Evolutionary conservation across 2,113 vertebrate species (phyloP).

Genomic region (Etheostoma cragini): DNA sequence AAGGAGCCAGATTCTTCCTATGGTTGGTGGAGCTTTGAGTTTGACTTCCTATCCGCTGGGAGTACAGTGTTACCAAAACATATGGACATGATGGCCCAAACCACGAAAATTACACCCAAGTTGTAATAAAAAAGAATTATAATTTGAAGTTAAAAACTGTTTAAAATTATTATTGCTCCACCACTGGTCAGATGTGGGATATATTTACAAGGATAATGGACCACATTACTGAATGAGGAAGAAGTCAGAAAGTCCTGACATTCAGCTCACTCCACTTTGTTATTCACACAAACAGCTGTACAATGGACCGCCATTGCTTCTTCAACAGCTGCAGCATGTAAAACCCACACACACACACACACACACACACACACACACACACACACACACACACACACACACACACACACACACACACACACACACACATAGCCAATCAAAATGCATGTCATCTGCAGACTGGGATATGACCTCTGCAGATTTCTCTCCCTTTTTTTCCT

Average conservation of each 20-base stretch:
- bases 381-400: not conserved
- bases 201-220: too few relatives aligned
- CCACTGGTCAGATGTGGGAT: too few relatives aligned
- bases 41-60: too few relatives aligned
- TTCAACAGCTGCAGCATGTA: slow-evolving; percentile 33
- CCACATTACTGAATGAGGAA: too few relatives aligned
- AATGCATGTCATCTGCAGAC: slow-evolving; percentile 15
- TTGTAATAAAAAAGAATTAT: too few relatives aligned
- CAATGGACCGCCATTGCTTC: not conserved
- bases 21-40: too few relatives aligned
- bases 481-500: slow-evolving; percentile 27
- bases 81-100: too few relatives aligned
- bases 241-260: not conserved
- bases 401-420: not conserved
- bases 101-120: too few relatives aligned
- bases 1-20: too few relatives aligned
- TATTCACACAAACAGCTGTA: slow-evolving; percentile 42
- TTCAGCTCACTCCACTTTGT: slow-evolving; percentile 8
- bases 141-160: too few relatives aligned
- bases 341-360: slow-evolving; percentile 9
- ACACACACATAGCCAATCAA: not conserved
- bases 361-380: slow-evolving; percentile 2
- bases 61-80: too few relatives aligned
- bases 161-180: too few relatives aligned
- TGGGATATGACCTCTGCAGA: slow-evolving; percentile 40